Evolutionary conservation across 2,888 invertebrate species (phyloP).

Genomic region (Acholoe squamosa): DNA sequence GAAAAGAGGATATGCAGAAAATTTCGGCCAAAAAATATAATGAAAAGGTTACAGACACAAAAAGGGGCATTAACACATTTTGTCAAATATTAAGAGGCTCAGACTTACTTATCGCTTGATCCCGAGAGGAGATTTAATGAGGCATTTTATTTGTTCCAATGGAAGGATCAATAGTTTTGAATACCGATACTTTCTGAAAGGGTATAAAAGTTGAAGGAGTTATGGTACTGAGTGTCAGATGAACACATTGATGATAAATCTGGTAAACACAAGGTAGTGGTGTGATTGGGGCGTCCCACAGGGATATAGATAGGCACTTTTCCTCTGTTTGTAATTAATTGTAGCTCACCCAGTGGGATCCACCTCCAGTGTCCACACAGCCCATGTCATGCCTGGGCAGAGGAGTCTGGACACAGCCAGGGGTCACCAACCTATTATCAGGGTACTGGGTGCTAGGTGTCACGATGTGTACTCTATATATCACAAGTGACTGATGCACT

Average conservation of each 20-base stretch:
- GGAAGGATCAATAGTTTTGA: not conserved
- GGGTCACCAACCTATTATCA: not conserved
- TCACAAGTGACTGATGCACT: too few relatives aligned
- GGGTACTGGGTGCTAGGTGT: too few relatives aligned
- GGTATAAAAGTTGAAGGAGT: not conserved
- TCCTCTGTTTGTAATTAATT: conserved; percentile 1
- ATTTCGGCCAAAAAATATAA: too few relatives aligned
- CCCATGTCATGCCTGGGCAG: not conserved
- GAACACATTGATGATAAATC: not conserved
- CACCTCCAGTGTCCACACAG: not conserved
- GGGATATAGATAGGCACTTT: not conserved
- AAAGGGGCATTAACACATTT: too few relatives aligned
- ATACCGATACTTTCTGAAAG: not conserved
- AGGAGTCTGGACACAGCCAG: not conserved
- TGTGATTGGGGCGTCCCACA: not conserved
- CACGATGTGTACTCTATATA: too few relatives aligned
- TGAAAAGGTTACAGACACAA: too few relatives aligned
- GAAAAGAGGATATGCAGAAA: too few relatives aligned
- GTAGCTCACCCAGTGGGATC: not conserved
- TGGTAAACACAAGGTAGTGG: not conserved
- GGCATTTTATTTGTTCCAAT: not conserved
- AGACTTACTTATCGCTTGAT: too few relatives aligned
- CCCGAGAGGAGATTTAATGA: too few relatives aligned
- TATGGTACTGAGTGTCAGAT: conserved; percentile 10
- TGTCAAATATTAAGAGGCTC: too few relatives aligned